These are phyloP conservation scores for Halcyon leucocephala DNA, from an alignment of 2,797 vertebrate species.

Conservation along the genomic window DNA sequence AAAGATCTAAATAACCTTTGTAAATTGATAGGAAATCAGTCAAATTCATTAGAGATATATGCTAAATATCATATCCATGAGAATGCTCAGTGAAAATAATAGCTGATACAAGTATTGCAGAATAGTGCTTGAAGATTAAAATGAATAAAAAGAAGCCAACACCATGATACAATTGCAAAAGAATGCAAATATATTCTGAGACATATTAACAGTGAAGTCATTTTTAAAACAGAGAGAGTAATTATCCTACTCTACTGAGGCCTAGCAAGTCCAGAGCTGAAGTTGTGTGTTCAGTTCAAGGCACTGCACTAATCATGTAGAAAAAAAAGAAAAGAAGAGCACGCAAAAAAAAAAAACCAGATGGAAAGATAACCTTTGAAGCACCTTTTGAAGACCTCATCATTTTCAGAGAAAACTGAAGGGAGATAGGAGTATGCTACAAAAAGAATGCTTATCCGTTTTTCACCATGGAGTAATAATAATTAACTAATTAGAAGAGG, in stretches of 20 bases:
- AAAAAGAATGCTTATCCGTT: neutral
- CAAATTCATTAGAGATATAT: neutral
- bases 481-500: neutral
- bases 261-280: neutral
- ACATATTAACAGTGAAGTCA: neutral
- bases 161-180: neutral
- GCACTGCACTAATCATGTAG: neutral
- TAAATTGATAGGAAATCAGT: neutral
- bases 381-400: neutral
- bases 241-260: neutral
- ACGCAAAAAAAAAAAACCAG: neutral
- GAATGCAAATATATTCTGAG: neutral
- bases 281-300: neutral
- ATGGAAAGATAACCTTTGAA: neutral
- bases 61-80: neutral
- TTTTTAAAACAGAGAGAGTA: neutral
- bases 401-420: neutral
- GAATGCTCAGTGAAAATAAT: neutral
- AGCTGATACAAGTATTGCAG: neutral
- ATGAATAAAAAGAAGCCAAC: neutral
- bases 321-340: neutral
- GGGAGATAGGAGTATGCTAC: neutral
- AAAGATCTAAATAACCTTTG: neutral
- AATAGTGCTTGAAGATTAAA: neutral
- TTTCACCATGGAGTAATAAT: neutral